phyloP scores from a whole-genome alignment of 2,797 vertebrate genomes.

The Melopsittacus undulatus region DNA sequence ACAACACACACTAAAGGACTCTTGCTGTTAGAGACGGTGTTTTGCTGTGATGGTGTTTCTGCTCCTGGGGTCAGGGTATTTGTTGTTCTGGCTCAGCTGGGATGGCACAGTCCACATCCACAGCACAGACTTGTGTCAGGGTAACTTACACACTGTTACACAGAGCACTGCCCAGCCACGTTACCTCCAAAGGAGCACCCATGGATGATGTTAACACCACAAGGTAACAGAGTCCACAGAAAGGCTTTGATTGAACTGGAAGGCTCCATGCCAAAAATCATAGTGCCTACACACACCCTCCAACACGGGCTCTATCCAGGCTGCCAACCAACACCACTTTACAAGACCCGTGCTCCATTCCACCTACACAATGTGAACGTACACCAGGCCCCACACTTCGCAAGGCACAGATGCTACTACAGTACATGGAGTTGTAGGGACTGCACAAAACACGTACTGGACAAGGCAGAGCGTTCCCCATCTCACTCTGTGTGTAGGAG shows the following conservation, averaged over 20 bases:
- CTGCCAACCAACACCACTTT: not conserved
- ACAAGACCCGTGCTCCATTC: not conserved
- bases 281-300: rapidly evolving
- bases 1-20: rapidly evolving
- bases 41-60: not conserved
- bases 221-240: too few relatives aligned
- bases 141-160: not conserved
- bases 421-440: rapidly evolving
- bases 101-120: not conserved
- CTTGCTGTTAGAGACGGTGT: rapidly evolving
- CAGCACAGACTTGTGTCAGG: too few relatives aligned
- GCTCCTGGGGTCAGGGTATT: rapidly evolving
- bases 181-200: not conserved
- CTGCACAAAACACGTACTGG: rapidly evolving
- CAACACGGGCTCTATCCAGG: not conserved
- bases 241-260: not conserved
- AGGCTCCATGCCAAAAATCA: not conserved
- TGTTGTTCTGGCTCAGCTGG: not conserved
- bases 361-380: rapidly evolving
- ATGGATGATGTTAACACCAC: rapidly evolving
- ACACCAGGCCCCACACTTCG: not conserved
- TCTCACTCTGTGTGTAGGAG: rapidly evolving
- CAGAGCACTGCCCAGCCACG: not conserved
- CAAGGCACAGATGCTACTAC: not conserved
- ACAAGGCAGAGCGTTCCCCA: not conserved